Conservation (phyloP, 92 coral and sea anemone species). For the Zoanthus sociatus region DNA sequence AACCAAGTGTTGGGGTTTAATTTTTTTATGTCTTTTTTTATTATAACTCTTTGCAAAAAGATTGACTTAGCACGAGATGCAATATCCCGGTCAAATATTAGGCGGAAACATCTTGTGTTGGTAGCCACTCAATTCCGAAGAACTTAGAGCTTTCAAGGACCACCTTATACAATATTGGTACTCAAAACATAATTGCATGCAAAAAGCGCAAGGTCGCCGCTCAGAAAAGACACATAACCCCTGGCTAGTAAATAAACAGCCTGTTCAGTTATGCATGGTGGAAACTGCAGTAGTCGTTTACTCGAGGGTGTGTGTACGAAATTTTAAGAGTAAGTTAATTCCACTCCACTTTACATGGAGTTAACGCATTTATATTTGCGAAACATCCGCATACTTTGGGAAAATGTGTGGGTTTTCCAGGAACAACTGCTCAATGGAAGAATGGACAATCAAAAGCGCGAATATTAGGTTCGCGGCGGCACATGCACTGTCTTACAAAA, state of each 20-base stretch:
- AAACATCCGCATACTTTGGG: slow-evolving; percentile 21
- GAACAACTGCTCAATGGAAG: neutral
- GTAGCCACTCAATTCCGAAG: slow-evolving; percentile 10
- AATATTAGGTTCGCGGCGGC: neutral
- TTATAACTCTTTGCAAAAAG: neutral
- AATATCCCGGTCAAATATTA: slow-evolving; percentile 21
- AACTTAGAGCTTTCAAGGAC: neutral
- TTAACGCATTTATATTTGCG: no score
- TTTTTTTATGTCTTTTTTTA: neutral
- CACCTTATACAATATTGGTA: slow-evolving; percentile 2
- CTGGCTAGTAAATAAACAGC: slow-evolving; percentile 10
- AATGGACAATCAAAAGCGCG: neutral
- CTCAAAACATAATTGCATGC: neutral
- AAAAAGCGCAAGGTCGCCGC: neutral
- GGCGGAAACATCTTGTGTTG: slow-evolving; percentile 11
- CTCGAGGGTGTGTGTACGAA: neutral
- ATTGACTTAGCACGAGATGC: neutral
- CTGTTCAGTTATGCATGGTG: neutral
- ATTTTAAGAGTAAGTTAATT: neutral
- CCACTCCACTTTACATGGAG: neutral
- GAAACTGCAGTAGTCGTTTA: neutral
- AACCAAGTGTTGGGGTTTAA: neutral
- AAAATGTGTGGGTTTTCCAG: slow-evolving; percentile 11
- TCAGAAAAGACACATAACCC: neutral
- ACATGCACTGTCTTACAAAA: neutral